Base-by-base conservation (phyloP, 2,113 vertebrate species). In the Limnothrissa miodon region DNA sequence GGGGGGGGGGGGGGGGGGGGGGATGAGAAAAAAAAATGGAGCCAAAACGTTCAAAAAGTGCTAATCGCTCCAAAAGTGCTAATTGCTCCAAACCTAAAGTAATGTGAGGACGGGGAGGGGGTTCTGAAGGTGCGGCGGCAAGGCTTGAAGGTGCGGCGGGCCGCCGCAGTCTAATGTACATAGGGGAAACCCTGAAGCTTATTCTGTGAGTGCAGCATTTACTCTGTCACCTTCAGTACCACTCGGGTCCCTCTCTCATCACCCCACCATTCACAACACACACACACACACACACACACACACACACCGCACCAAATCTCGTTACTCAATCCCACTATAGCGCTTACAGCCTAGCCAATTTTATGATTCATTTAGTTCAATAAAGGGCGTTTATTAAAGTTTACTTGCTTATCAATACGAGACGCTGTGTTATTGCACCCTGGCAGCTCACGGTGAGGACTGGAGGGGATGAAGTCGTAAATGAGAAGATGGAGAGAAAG, bases 351-450 rank as follows among this genome's bases (percentile, higher is more conserved):
- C 81, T n/a, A 79, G 78, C 45, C 80, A 82, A 85, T 88, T 87
- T 81, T 82, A 86, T 88, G 85, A 87, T 88, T 88, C 53, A 85
- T 90, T 89, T 88, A 85, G 83, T 85, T 80, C 87, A 86, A 84
- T 88, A 81, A 88, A 84, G 79, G 23, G 39, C 21, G 53, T 87
- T 88, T 86, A 85, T 87, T 89, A 80, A 83, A 59, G 83, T 88
- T 86, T 80, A 88, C 85, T 86, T 85, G 83, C 45, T 86, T 83
- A 87, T 91, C 84, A 85, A 87, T 86, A 86, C 85, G 85, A 39
- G 82, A 48, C 78, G 66, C 74, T 80, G 83, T 83, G 78, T 86
- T 81, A 85, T 86, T 84, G n/a, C 5, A 74, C 81, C 45, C 85
- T 51, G 39, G 83, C 66, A n/a, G 66, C 78, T 56, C 48, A 81